Conservation (phyloP, 2,888 invertebrate species). For the Brenthis ino region DNA sequence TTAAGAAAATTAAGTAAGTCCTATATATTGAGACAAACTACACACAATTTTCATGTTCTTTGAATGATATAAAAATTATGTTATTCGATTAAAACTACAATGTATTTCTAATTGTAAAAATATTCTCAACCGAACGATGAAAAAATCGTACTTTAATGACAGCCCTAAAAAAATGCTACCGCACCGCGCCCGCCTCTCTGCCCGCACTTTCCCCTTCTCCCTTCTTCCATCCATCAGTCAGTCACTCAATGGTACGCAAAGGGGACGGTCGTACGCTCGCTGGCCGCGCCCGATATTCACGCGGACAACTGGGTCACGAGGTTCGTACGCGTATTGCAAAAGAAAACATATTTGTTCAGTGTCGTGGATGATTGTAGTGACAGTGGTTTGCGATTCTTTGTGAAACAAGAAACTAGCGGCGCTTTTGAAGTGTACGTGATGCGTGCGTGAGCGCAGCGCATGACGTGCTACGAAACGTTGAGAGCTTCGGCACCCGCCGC, state of each 20-base stretch:
- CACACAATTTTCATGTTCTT: background rate
- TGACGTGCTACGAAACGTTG: conserved; percentile 83
- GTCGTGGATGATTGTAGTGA: conserved; percentile 67
- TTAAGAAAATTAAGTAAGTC: too few species aligned
- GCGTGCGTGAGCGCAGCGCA: conserved; percentile 83
- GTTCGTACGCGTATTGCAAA: conserved; percentile 58
- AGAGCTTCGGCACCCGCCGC: conserved; percentile 81
- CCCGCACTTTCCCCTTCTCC: conserved; percentile 54
- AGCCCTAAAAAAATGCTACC: conserved; percentile 40
- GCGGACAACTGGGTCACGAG: conserved; percentile 78
- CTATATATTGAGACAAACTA: too few species aligned
- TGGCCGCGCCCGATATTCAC: conserved; percentile 59
- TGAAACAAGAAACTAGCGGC: conserved; percentile 69
- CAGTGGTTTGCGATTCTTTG: conserved; percentile 58
- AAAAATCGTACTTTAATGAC: conserved; percentile 19
- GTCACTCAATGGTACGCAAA: conserved; percentile 68
- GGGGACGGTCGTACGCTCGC: conserved; percentile 59
- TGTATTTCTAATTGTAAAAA: background rate
- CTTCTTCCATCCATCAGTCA: conserved; percentile 67
- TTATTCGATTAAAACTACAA: background rate
- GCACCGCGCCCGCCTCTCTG: conserved; percentile 45
- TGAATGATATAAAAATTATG: background rate
- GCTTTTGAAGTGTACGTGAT: conserved; percentile 79
- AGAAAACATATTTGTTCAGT: conserved; percentile 54
- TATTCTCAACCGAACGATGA: background rate